Percentiles rank a stretch among this genome's conserved stretches.
These are phyloP conservation scores for Bombus confusus DNA, from an alignment of 1,140 invertebrate genomes.

Conservation along the genomic window DNA sequence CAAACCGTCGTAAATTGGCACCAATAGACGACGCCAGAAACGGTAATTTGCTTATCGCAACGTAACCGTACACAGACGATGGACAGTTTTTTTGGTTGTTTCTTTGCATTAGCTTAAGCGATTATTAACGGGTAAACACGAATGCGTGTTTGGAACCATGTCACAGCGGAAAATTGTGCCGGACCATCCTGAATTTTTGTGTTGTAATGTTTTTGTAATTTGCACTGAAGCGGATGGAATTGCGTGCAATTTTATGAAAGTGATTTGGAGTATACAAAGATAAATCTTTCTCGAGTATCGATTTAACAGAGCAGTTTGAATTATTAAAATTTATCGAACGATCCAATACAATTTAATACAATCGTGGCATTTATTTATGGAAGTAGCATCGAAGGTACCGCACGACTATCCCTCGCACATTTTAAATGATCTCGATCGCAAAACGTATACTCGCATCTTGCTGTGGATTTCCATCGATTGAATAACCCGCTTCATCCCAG, in stretches of 20 bases:
- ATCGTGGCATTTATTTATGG: neutral
- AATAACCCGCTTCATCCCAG: neutral
- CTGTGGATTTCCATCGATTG: conserved; percentile 1
- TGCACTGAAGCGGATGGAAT: neutral
- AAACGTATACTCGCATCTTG: neutral
- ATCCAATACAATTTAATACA: neutral
- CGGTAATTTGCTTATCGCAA: neutral
- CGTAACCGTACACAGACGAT: neutral
- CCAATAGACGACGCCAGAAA: neutral
- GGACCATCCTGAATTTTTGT: neutral
- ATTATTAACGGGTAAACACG: neutral
- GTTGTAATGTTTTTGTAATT: too few species aligned
- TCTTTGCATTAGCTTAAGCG: too few species aligned
- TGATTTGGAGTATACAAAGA: neutral
- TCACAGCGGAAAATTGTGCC: neutral
- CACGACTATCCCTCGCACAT: neutral
- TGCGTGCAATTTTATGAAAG: neutral
- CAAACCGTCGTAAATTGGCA: neutral
- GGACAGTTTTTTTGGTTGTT: neutral
- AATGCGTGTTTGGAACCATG: neutral
- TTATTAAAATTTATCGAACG: neutral
- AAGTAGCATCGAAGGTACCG: neutral
- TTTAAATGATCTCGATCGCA: neutral
- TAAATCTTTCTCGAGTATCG: too few species aligned
- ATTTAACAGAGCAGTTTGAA: neutral